Base-by-base conservation (phyloP, 2,797 vertebrate genomes). In the Heteromormyrus szaboi region DNA sequence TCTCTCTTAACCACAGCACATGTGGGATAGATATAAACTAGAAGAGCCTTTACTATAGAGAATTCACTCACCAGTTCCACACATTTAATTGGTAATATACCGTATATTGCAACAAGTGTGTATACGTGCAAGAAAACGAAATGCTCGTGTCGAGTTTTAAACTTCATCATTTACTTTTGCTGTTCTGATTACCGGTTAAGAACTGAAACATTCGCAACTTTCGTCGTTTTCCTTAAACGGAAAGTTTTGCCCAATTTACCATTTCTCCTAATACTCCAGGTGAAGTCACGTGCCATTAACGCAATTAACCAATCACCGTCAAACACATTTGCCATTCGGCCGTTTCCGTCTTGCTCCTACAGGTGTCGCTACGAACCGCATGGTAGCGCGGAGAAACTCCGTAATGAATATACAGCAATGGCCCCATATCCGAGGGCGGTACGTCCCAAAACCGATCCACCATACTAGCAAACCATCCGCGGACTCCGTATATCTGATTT, bases 271-370 rank as follows among this genome's bases (percentile, higher is more conserved):
- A 88, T 86, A 44, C 29, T 56, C 44, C 53, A 84, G 72, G 62
- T 65, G 41, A 79, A 79, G 6, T 33, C 95, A 95, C 93, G 85
- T 95, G 95, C 90, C 62, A 46, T 79, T 44, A 48, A 76, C n/a
- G 44, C 91, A 92, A n/a, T 3, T 1, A 62, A 85, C 83, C 94
- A 92, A 95, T 94, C 93, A 91, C 41, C 3, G 33, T 37, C 12
- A 11, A 62, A 88, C 22, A 51, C 9, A 51, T 7, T 53, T 56
- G n/a, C 7, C 12, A 44, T 88, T 56, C 25, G 25, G 17, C 17
- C 22, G 76, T 53, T 53, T 50, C 68, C 25, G 8, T 88, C 2
- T 5, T 19, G 14, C 2, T 56, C 88, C 90, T 54, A 59, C 65
- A 79, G 90, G 53, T 88, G 90, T 86, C 86, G 37, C 14, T 62